Evolutionary conservation across 2,113 vertebrate species (phyloP).

Genomic region (Gnathonemus echidnorhynchus): DNA sequence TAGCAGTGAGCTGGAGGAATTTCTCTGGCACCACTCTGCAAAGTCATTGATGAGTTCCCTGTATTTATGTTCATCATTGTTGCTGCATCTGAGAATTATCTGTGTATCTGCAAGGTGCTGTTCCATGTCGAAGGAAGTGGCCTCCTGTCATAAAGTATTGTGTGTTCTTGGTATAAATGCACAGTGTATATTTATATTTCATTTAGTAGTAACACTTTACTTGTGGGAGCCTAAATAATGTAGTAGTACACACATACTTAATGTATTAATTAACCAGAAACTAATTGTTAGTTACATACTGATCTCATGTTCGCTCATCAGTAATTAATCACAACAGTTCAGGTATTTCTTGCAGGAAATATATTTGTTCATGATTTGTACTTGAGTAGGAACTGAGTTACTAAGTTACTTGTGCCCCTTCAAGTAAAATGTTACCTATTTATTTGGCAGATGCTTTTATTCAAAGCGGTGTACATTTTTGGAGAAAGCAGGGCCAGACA

Average conservation of each 20-base stretch:
- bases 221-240: background rate
- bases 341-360: background rate
- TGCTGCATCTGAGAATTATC: no score
- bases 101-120: background rate
- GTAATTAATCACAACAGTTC: background rate
- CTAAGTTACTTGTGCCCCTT: background rate
- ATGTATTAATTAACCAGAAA: background rate
- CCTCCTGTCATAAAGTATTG: background rate
- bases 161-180: background rate
- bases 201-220: background rate
- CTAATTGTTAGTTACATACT: background rate
- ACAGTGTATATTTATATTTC: background rate
- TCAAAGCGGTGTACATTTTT: background rate
- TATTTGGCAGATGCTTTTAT: background rate
- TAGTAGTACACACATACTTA: background rate
- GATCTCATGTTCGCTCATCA: background rate
- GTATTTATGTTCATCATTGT: no score
- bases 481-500: background rate
- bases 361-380: background rate
- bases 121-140: background rate
- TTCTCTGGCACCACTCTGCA: no score
- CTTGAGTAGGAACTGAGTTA: background rate
- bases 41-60: no score
- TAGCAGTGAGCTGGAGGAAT: no score
- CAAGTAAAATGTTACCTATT: background rate